These are phyloP conservation scores for Drosophila sordidapex DNA, from an alignment of 2,888 invertebrate species.

Conservation along the genomic window DNA sequence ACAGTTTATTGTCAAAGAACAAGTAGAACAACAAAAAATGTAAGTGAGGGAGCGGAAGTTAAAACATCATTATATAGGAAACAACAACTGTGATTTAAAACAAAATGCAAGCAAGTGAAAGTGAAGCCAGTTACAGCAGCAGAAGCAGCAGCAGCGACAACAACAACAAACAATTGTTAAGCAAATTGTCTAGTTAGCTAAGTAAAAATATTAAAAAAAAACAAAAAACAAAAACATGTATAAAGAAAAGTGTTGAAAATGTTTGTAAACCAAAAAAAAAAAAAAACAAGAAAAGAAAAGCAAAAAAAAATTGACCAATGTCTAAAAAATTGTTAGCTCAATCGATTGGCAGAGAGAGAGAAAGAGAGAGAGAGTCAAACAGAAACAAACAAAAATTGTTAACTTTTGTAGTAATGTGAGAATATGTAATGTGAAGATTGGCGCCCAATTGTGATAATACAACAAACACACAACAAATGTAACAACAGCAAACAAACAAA, in stretches of 20 bases:
- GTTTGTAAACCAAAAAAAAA: constrained; percentile 56
- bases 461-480: constrained; percentile 58
- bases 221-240: constrained; percentile 40
- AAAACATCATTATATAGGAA: constrained; percentile 78
- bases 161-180: constrained; percentile 67
- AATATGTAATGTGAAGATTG: constrained; percentile 52
- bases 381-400: constrained; percentile 60
- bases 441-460: constrained; percentile 74
- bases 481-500: constrained; percentile 33
- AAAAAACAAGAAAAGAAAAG: constrained; percentile 12
- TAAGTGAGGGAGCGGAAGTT: constrained; percentile 30
- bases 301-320: constrained; percentile 60
- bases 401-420: constrained; percentile 73
- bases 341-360: constrained; percentile 39
- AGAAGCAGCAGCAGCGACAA: constrained; percentile 38
- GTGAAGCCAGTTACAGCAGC: constrained; percentile 57
- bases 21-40: constrained; percentile 35
- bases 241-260: constrained; percentile 46
- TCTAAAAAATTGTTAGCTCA: constrained; percentile 74
- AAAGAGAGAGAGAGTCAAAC: constrained; percentile 22
- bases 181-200: constrained; percentile 80
- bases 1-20: constrained; percentile 41
- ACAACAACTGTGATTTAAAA: constrained; percentile 77
- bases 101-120: constrained; percentile 53
- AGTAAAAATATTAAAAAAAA: constrained; percentile 47